phyloP scores from a whole-genome alignment of 2,113 vertebrate species.

The Bufo gargarizans region DNA sequence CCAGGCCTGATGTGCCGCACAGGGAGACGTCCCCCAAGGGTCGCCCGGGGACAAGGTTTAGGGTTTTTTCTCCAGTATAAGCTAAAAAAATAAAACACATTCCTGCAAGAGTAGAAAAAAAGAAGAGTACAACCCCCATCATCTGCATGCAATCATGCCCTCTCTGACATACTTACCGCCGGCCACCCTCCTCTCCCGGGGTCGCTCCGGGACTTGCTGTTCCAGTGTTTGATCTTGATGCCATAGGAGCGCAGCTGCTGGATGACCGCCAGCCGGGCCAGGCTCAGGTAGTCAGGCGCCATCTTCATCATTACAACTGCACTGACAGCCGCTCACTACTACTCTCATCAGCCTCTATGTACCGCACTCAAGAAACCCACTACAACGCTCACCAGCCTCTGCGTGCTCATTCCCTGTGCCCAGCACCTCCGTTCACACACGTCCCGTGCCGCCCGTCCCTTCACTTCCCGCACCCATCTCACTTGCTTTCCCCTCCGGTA shows the following conservation, averaged over 20 bases:
- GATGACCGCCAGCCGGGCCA: constrained; percentile 35
- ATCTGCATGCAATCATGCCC: too few relatives aligned
- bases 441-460: background rate
- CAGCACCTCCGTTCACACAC: too few relatives aligned
- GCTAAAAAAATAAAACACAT: too few relatives aligned
- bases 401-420: too few relatives aligned
- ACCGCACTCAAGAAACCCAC: background rate
- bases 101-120: too few relatives aligned
- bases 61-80: too few relatives aligned
- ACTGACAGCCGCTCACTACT: too few relatives aligned
- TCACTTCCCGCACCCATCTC: constrained; percentile 4
- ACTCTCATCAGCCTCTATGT: background rate
- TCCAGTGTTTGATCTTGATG: constrained; percentile 55
- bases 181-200: background rate
- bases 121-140: too few relatives aligned
- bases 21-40: too few relatives aligned
- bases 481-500: background rate
- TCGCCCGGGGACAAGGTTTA: too few relatives aligned
- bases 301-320: constrained; percentile 1
- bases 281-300: constrained; percentile 17
- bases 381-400: background rate
- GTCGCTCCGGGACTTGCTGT: constrained; percentile 19
- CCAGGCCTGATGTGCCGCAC: too few relatives aligned
- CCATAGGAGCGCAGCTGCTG: constrained; percentile 42
- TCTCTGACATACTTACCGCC: too few relatives aligned